Evolutionary conservation across 2,797 vertebrate species (phyloP), one percentile per base, ranked within the genome.

Genomic region (Vipera latastei): DNA sequence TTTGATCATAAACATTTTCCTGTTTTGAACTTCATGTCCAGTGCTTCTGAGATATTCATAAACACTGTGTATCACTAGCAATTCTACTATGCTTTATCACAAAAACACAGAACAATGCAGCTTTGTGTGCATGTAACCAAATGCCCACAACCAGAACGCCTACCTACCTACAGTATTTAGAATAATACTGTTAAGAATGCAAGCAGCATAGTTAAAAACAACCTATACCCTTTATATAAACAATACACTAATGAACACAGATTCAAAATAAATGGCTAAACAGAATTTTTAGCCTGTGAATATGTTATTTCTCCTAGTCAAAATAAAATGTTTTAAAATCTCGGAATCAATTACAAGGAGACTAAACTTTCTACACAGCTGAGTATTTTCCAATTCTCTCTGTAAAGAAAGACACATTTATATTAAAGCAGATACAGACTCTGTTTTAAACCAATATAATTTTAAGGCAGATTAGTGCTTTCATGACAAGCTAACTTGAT

Each of bases 281-380:
- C 38, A 91, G 25, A 91, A 85, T 59, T 85, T 25, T 91, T 48
- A 90, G 55, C 55, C 90, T 78, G n/a, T 57, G 89, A 73, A 78
- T 78, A 90, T 1, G 38, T 57, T 32, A 57, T 57, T 78, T 90
- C 25, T 57, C 55, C 38, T 18, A 83, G 57, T 20, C 55, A 83
- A 48, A 83, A 83, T 48, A 83, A 83, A 85, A 55, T 9, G 53
- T 78, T 38, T 90, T 13, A 32, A 90, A 78, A 57, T 78, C 55
- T 83, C 28, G 11, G 38, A 59, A 55, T 90, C 69, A 90, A 2
- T 83, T 83, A 83, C 32, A 83, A 83, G 22, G 78, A 83, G 78
- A 9, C 38, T 48, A 22, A 20, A 22, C 38, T 57, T 78, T 78
- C 8, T 90, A 25, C n/a, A 56, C 65, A 90, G n/a, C 22, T 32